phyloP scores from a whole-genome alignment of 2,797 vertebrate genomes.

The Pachyuromys duprasi region DNA sequence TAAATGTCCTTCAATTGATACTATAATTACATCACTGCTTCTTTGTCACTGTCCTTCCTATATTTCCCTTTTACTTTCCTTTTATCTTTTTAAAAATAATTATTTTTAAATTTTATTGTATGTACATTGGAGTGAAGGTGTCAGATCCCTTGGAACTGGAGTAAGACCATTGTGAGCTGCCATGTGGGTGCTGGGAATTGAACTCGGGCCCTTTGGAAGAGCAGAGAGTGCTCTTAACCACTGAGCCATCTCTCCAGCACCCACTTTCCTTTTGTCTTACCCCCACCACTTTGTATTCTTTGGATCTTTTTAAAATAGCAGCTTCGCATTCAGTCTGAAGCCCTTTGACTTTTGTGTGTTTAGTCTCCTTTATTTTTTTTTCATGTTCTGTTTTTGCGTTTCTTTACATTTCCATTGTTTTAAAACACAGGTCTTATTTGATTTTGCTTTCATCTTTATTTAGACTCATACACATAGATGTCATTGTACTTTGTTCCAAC shows the following conservation, averaged over 20 bases:
- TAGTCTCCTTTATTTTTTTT: constrained; percentile 13
- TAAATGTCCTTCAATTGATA: constrained; percentile 2
- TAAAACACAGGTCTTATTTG: constrained; percentile 64
- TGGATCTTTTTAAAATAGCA: background rate
- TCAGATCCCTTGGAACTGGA: too few relatives aligned
- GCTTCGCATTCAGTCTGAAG: background rate
- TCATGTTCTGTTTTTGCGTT: constrained; percentile 53
- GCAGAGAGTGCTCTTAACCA: too few relatives aligned
- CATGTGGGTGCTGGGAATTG: too few relatives aligned
- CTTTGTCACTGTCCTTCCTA: background rate
- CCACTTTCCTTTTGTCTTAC: background rate
- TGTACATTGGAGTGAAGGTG: too few relatives aligned
- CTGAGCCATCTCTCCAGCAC: too few relatives aligned
- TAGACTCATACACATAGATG: background rate
- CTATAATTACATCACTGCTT: background rate
- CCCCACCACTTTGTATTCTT: background rate
- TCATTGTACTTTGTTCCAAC: background rate
- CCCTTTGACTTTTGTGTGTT: background rate
- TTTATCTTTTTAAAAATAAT: too few relatives aligned
- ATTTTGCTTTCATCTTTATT: constrained; percentile 65
- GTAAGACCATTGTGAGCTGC: too few relatives aligned
- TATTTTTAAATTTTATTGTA: too few relatives aligned
- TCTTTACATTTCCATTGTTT: constrained; percentile 61
- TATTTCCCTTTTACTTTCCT: constrained; percentile 14
- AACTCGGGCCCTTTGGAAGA: too few relatives aligned